These are phyloP conservation scores for Amphimallon solstitiale DNA, from an alignment of 2,888 invertebrate genomes.

Conservation along the genomic window DNA sequence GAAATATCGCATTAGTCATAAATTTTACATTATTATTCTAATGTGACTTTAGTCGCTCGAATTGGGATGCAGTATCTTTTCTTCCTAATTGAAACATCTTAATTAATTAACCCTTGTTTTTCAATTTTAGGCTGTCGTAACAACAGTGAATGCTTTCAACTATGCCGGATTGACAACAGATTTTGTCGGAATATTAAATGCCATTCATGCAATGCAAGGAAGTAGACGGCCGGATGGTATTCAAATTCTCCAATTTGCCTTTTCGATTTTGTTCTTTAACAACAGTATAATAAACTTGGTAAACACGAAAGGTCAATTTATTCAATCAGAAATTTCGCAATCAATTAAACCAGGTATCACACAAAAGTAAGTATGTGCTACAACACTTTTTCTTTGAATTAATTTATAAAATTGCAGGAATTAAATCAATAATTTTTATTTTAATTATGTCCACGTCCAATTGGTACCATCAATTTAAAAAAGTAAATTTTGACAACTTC, in stretches of 20 bases:
- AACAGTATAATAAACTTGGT: slow-evolving; percentile 49
- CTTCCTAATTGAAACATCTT: no score
- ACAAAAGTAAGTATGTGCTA: background rate
- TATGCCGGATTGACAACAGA: slow-evolving; percentile 53
- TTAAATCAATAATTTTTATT: no score
- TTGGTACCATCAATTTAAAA: no score
- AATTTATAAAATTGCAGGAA: no score
- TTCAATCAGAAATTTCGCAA: slow-evolving; percentile 38
- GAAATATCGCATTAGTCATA: no score
- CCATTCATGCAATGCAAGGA: slow-evolving; percentile 39
- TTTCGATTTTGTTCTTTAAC: slow-evolving; percentile 51
- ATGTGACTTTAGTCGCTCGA: no score
- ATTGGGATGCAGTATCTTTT: no score
- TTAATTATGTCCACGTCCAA: no score
- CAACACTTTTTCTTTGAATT: no score
- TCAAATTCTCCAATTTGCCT: slow-evolving; percentile 48
- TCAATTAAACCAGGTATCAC: slow-evolving; percentile 27
- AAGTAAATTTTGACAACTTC: no score
- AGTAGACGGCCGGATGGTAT: slow-evolving; percentile 44
- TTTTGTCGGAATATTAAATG: slow-evolving; percentile 53
- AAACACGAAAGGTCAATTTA: slow-evolving; percentile 37
- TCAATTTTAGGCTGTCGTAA: slow-evolving; percentile 47
- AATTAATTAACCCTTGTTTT: no score
- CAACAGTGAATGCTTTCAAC: slow-evolving; percentile 51
- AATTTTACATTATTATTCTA: no score